Percentiles rank a stretch among this genome's conserved stretches.
Evolutionary conservation across 2,797 vertebrate genomes (phyloP).

Genomic region (Percopsis omiscomaycus): DNA sequence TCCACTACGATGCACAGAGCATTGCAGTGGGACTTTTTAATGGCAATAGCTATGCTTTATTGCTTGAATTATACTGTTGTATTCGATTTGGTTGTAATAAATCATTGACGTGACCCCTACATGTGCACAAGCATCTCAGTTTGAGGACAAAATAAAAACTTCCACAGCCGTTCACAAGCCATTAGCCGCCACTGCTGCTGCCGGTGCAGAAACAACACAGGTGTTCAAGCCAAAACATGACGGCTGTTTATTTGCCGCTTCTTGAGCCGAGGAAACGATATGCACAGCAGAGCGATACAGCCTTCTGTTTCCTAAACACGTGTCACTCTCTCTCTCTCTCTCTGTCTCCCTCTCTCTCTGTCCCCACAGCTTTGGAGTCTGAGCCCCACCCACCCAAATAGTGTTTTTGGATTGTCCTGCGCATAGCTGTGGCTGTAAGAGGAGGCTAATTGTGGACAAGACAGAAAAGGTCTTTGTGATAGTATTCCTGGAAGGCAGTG

Average conservation of each 20-base stretch:
- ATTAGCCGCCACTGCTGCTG: conserved; percentile 53
- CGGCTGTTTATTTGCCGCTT: conserved; percentile 70
- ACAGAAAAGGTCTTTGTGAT: conserved; percentile 47
- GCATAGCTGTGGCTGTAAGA: conserved; percentile 25
- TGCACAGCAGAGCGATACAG: conserved; percentile 46
- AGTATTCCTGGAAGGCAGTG: conserved; percentile 43
- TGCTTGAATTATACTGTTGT: conserved; percentile 13
- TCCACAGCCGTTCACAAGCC: conserved; percentile 51
- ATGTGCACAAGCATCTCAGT: conserved; percentile 27
- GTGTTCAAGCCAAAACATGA: conserved; percentile 62
- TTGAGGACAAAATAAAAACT: conserved; percentile 53
- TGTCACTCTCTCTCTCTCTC: conserved; percentile 37
- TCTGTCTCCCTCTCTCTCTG: conserved; percentile 9
- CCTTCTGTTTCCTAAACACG: conserved; percentile 50
- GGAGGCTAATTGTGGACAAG: conserved; percentile 58
- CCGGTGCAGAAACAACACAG: conserved; percentile 61
- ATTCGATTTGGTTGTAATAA: conserved; percentile 17
- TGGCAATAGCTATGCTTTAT: conserved; percentile 4
- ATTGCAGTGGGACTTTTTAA: conserved; percentile 9
- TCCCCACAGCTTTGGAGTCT: neutral
- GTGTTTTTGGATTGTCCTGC: conserved; percentile 4
- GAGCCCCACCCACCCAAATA: no score
- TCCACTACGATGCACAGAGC: neutral
- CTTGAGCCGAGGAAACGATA: conserved; percentile 59
- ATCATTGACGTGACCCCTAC: conserved; percentile 16